Conservation (phyloP, 2,797 vertebrate species). For the Zalophus californianus region DNA sequence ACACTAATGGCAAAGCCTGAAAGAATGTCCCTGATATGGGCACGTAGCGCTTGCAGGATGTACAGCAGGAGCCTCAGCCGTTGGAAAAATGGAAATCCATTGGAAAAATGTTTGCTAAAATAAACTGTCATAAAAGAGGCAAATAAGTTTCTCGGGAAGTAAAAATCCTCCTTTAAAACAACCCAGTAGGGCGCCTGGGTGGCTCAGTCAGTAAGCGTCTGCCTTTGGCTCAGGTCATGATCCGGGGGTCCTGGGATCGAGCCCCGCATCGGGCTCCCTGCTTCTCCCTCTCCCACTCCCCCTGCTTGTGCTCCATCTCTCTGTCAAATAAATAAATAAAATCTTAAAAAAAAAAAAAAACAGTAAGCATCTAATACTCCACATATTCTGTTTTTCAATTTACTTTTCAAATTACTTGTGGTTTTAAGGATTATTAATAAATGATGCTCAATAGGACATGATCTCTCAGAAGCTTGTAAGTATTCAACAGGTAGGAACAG, state of each 20-base stretch:
- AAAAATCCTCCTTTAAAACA: neutral
- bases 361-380: neutral
- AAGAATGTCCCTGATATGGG: neutral
- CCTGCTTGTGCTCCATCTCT: too few species aligned
- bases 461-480: neutral
- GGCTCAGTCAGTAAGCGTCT: too few species aligned
- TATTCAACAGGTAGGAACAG: neutral
- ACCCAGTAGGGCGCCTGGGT: neutral
- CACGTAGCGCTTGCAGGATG: accelerated
- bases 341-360: too few species aligned
- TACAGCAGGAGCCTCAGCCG: accelerated
- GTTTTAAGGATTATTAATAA: conserved; percentile 15
- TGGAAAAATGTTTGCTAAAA: neutral
- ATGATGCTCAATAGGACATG: neutral
- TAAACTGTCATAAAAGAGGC: neutral
- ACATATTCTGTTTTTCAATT: neutral
- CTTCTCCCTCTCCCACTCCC: too few species aligned
- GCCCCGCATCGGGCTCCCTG: too few species aligned
- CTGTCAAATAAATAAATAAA: too few species aligned
- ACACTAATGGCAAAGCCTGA: neutral
- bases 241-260: too few species aligned
- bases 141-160: neutral
- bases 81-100: neutral
- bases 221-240: too few species aligned
- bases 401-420: neutral